These are phyloP conservation scores for Coelopa pilipes DNA, from an alignment of 2,888 invertebrate genomes.

Conservation along the genomic window DNA sequence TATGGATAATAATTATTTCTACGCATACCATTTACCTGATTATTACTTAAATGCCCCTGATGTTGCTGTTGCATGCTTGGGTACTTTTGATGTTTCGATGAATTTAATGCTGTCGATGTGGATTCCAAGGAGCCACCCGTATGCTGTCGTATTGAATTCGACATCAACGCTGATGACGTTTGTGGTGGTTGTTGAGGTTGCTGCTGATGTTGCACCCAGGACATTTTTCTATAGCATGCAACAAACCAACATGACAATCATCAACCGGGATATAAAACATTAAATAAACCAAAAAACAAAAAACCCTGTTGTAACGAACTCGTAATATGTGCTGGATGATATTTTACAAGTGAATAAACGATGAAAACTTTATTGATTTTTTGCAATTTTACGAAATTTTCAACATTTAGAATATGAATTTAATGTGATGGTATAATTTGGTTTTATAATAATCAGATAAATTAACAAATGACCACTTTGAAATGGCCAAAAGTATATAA, in stretches of 20 bases:
- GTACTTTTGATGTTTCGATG: conserved; percentile 27
- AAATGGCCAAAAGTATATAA: neutral
- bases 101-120: conserved; percentile 28
- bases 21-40: conserved; percentile 44
- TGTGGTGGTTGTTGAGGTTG: conserved; percentile 35
- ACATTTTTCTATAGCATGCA: conserved; percentile 40
- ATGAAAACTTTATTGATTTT: conserved; percentile 4
- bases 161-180: conserved; percentile 13
- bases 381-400: neutral
- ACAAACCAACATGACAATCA: conserved; percentile 1
- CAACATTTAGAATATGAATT: neutral
- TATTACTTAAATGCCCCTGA: conserved; percentile 41
- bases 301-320: neutral
- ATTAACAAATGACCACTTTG: neutral
- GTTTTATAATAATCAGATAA: neutral
- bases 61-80: conserved; percentile 24
- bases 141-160: conserved; percentile 36
- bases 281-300: no score
- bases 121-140: conserved; percentile 4
- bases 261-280: neutral
- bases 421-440: neutral
- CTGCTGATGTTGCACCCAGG: conserved; percentile 54
- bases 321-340: conserved; percentile 2
- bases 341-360: neutral
- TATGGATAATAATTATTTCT: neutral